phyloP scores from a whole-genome alignment of 2,797 vertebrate species.

The Loriculus beryllinus region DNA sequence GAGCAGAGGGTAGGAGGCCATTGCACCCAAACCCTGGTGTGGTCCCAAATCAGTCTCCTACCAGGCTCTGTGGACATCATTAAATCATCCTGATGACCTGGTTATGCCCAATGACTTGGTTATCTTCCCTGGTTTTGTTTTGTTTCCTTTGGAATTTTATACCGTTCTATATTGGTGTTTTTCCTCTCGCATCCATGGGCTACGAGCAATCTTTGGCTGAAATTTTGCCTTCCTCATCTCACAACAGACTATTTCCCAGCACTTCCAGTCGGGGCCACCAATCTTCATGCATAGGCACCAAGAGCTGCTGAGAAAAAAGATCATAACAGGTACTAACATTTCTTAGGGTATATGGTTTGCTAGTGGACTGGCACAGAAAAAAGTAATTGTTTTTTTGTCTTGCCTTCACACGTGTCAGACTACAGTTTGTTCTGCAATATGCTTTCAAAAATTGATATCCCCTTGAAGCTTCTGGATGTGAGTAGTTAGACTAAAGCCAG shows the following conservation, averaged over 20 bases:
- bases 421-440: neutral
- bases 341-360: neutral
- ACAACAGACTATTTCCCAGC: neutral
- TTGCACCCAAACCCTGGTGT: neutral
- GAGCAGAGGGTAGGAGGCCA: rapidly evolving
- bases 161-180: neutral
- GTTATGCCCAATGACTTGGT: neutral
- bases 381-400: neutral
- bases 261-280: rapidly evolving
- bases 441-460: neutral
- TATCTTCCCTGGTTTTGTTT: neutral
- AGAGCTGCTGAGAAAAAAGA: neutral
- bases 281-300: rapidly evolving
- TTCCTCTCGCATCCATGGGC: neutral
- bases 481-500: neutral
- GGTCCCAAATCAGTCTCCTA: neutral
- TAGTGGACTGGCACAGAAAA: neutral
- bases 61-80: neutral
- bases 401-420: neutral
- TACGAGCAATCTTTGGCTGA: neutral
- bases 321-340: neutral
- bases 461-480: neutral
- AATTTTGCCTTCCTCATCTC: neutral
- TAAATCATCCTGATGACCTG: neutral
- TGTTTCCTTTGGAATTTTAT: neutral